phyloP scores from a whole-genome alignment of 2,888 invertebrate species.

The Spodoptera littoralis region DNA sequence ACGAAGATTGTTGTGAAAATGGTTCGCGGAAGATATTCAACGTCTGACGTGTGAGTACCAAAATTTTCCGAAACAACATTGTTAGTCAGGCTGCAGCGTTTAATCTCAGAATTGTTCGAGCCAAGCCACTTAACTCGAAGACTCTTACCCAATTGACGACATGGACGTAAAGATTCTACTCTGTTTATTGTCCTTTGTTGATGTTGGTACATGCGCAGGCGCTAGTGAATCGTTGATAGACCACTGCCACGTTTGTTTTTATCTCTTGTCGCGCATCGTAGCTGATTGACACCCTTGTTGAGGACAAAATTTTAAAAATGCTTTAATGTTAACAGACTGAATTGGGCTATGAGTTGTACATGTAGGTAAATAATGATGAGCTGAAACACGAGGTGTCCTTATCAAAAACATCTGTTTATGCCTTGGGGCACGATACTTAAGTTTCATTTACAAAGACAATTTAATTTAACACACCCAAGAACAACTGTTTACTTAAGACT shows the following conservation, averaged over 20 bases:
- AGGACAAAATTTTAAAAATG: slow-evolving; percentile 11
- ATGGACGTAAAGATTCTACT: slow-evolving; percentile 22
- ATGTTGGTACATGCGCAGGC: slow-evolving; percentile 9
- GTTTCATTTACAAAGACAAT: neutral
- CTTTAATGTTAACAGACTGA: slow-evolving; percentile 19
- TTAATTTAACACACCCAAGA: neutral
- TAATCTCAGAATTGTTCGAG: slow-evolving; percentile 27
- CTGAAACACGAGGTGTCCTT: slow-evolving; percentile 10
- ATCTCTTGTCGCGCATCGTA: slow-evolving; percentile 9
- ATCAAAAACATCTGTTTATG: slow-evolving; percentile 23
- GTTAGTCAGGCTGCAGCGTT: slow-evolving; percentile 22
- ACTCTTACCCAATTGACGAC: slow-evolving; percentile 26
- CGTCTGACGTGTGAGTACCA: slow-evolving; percentile 82
- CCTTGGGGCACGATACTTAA: slow-evolving; percentile 5
- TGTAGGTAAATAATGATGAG: slow-evolving; percentile 32
- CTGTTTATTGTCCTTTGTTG: slow-evolving; percentile 39
- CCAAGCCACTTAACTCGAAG: slow-evolving; percentile 19
- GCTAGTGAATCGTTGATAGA: slow-evolving; percentile 15
- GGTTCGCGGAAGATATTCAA: slow-evolving; percentile 86
- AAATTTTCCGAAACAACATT: slow-evolving; percentile 21
- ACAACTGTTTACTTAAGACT: neutral
- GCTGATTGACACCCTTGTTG: slow-evolving; percentile 19
- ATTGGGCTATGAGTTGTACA: neutral
- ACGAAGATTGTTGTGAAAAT: slow-evolving; percentile 70
- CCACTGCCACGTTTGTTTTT: neutral